Percentiles rank a stretch among this genome's conserved stretches.
Evolutionary conservation across 2,113 vertebrate genomes (phyloP).

Genomic region (Hyaena hyaena): DNA sequence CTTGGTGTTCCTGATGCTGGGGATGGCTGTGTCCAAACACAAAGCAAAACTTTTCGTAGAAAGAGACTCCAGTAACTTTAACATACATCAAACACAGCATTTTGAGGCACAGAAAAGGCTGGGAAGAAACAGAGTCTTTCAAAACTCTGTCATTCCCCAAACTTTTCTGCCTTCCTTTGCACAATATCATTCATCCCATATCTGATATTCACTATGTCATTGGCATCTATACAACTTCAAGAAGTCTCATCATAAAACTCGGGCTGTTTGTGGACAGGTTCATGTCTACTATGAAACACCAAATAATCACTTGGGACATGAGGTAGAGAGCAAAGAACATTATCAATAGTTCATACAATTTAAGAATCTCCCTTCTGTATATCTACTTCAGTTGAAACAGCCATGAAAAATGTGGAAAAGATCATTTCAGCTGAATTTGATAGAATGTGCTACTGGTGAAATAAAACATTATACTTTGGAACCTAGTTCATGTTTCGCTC

Average conservation of each 20-base stretch:
- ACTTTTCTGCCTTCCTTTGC: background rate
- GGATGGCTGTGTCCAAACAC: background rate
- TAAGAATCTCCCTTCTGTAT: background rate
- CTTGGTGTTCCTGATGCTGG: background rate
- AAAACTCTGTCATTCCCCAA: background rate
- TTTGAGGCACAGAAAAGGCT: background rate
- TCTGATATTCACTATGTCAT: background rate
- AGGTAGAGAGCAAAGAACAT: background rate
- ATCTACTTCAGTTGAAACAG: background rate
- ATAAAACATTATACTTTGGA: background rate
- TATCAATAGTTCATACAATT: background rate
- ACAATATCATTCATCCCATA: background rate
- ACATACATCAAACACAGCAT: background rate
- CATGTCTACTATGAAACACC: background rate
- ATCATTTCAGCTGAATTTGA: background rate
- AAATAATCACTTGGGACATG: background rate
- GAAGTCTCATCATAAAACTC: background rate
- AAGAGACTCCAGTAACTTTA: background rate
- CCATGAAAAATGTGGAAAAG: background rate
- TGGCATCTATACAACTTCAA: background rate
- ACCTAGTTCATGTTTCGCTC: background rate
- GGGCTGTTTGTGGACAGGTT: background rate
- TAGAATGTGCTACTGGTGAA: constrained; percentile 24
- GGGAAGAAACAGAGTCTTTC: background rate
- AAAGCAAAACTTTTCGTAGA: background rate